phyloP scores from a whole-genome alignment of 2,888 invertebrate species.

The Hydrotaea cyrtoneurina region DNA sequence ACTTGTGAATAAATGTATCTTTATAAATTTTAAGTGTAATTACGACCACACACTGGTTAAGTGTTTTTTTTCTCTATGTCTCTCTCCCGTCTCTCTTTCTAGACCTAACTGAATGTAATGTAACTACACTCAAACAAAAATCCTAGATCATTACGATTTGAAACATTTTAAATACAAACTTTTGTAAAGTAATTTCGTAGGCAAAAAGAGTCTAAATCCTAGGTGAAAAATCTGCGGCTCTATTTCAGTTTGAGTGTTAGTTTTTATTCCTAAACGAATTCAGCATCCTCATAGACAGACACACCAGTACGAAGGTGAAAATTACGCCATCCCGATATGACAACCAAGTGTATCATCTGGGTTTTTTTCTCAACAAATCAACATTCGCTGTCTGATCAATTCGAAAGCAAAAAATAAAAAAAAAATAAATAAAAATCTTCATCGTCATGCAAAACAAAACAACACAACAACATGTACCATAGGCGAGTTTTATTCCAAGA shows the following conservation, averaged over 20 bases:
- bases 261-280: too few relatives aligned
- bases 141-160: too few relatives aligned
- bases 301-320: neutral
- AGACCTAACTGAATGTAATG: too few relatives aligned
- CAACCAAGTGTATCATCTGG: slow-evolving; percentile 45
- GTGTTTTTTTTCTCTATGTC: too few relatives aligned
- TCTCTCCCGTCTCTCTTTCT: too few relatives aligned
- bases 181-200: too few relatives aligned
- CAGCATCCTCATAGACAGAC: neutral
- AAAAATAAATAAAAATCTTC: slow-evolving; percentile 33
- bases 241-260: too few relatives aligned
- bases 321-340: slow-evolving; percentile 52
- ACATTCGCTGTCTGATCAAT: slow-evolving; percentile 7
- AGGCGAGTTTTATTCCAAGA: neutral
- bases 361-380: neutral
- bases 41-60: neutral
- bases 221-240: too few relatives aligned
- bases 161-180: too few relatives aligned
- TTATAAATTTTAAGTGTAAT: neutral
- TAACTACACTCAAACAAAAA: too few relatives aligned
- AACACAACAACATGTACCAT: neutral
- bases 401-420: slow-evolving; percentile 28
- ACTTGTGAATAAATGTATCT: neutral
- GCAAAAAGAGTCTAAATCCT: too few relatives aligned
- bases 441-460: slow-evolving; percentile 3